phyloP scores from a whole-genome alignment of 2,113 vertebrate species.

The Xenopus tropicalis region DNA sequence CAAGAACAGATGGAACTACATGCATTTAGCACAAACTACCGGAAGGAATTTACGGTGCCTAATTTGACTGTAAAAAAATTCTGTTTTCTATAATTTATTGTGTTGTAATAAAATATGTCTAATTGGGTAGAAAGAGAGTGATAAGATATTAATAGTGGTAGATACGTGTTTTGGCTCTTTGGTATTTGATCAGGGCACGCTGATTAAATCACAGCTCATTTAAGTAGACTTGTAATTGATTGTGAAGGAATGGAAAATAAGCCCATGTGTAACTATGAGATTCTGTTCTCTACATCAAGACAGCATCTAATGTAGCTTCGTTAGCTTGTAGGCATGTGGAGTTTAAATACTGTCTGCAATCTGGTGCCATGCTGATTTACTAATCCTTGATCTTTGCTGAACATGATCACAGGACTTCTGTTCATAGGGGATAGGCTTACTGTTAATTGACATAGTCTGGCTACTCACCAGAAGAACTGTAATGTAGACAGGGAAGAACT shows the following conservation, averaged over 20 bases:
- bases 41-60: constrained; percentile 41
- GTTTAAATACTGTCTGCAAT: constrained; percentile 74
- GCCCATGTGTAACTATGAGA: constrained; percentile 52
- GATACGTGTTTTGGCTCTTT: constrained; percentile 45
- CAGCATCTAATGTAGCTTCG: constrained; percentile 56
- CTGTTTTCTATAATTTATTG: constrained; percentile 49
- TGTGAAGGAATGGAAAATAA: constrained; percentile 55
- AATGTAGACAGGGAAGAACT: constrained; percentile 57
- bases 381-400: constrained; percentile 75
- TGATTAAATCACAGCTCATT: constrained; percentile 56
- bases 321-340: constrained; percentile 58
- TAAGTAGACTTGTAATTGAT: constrained; percentile 57
- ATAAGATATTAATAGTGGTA: constrained; percentile 46
- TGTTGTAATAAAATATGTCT: constrained; percentile 52
- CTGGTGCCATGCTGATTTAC: constrained; percentile 71
- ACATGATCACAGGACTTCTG: constrained; percentile 74
- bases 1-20: neutral
- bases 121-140: constrained; percentile 52
- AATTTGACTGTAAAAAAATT: constrained; percentile 33
- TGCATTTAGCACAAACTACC: constrained; percentile 22
- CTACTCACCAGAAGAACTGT: constrained; percentile 64
- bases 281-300: constrained; percentile 56
- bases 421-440: constrained; percentile 74
- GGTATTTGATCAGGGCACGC: constrained; percentile 49
- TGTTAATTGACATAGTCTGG: constrained; percentile 78